These are phyloP conservation scores for Mandrillus leucophaeus DNA, from an alignment of 2,113 vertebrate species.

Conservation along the genomic window DNA sequence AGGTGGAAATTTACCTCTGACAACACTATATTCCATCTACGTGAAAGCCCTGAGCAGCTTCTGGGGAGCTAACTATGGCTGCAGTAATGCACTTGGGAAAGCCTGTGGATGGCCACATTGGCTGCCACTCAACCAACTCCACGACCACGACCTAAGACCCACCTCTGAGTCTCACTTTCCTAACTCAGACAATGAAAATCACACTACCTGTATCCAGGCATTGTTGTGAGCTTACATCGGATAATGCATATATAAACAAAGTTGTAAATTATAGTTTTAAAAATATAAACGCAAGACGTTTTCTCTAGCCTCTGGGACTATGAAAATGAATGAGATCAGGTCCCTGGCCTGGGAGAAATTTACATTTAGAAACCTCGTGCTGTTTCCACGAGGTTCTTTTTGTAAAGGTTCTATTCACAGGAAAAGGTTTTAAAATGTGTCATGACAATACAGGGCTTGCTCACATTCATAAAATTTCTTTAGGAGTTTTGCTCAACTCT, in stretches of 20 bases:
- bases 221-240: background rate
- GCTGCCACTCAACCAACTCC: background rate
- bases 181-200: background rate
- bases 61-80: background rate
- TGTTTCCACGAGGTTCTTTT: background rate
- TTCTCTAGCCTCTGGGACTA: background rate
- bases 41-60: background rate
- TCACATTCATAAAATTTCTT: background rate
- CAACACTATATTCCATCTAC: background rate
- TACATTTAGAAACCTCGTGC: background rate
- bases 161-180: background rate
- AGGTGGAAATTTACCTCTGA: background rate
- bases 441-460: background rate
- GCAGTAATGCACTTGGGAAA: background rate
- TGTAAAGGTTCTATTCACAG: background rate
- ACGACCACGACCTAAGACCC: background rate
- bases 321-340: background rate
- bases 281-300: background rate
- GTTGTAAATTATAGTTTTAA: background rate
- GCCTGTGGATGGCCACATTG: too few relatives aligned
- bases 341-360: background rate
- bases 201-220: background rate
- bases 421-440: background rate
- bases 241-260: background rate
- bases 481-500: background rate